Evolutionary conservation across 2,797 vertebrate species (phyloP).

Genomic region (Typhlichthys subterraneus): DNA sequence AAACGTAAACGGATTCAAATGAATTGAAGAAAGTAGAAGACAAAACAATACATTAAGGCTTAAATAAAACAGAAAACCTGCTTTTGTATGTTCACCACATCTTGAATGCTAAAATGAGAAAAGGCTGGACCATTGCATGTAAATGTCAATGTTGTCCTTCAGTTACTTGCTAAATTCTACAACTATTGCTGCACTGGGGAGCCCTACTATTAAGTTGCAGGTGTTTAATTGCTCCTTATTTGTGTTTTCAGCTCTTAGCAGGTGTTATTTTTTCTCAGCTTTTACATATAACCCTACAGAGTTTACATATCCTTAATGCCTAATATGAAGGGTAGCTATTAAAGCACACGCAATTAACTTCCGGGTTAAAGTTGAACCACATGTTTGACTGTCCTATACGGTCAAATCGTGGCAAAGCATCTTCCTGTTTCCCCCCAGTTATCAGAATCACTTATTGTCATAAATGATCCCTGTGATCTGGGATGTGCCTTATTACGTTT

Average conservation of each 20-base stretch:
- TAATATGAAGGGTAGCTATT: neutral
- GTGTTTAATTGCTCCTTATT: slow-evolving; percentile 11
- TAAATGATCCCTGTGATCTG: neutral
- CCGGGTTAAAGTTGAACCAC: neutral
- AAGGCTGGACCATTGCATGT: slow-evolving; percentile 35
- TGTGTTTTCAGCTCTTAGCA: slow-evolving; percentile 21
- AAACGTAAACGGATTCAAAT: no score
- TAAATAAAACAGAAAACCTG: slow-evolving; percentile 25
- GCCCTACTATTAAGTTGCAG: slow-evolving; percentile 16
- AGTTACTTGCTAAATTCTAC: slow-evolving; percentile 69
- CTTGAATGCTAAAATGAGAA: slow-evolving; percentile 12
- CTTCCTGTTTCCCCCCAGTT: neutral
- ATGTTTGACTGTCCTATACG: neutral
- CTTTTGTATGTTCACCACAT: slow-evolving; percentile 15
- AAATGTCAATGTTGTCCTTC: slow-evolving; percentile 64
- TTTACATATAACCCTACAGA: neutral
- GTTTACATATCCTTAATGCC: neutral
- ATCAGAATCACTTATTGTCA: neutral
- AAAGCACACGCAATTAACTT: neutral
- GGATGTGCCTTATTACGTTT: neutral
- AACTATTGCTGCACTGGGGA: slow-evolving; percentile 35
- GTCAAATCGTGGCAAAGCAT: neutral
- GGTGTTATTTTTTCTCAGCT: slow-evolving; percentile 8
- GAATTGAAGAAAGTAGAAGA: no score
- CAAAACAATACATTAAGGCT: neutral